A percentile compares a stretch with the other conserved stretches of the same genome.
phyloP scores from a whole-genome alignment of 2,113 vertebrate species.

The Chinchilla lanigera region DNA sequence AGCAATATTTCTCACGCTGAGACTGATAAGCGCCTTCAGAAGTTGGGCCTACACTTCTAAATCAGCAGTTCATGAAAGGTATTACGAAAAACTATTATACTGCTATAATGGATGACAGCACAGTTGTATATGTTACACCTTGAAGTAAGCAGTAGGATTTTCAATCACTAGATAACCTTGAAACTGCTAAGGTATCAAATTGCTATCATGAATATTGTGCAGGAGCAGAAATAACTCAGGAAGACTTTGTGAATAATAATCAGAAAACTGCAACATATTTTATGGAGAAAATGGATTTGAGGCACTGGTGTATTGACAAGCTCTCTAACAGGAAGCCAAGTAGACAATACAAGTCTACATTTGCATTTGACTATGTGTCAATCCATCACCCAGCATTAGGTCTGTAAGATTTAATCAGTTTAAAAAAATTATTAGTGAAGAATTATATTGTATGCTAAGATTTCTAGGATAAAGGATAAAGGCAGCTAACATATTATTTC shows the following conservation, averaged over 20 bases:
- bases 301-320: constrained; percentile 77
- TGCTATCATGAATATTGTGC: constrained; percentile 91
- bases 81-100: constrained; percentile 89
- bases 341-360: constrained; percentile 77
- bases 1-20: constrained; percentile 60
- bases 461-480: constrained; percentile 39
- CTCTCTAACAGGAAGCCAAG: constrained; percentile 77
- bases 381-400: constrained; percentile 69
- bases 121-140: constrained; percentile 89
- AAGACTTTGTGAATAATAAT: constrained; percentile 90
- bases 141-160: constrained; percentile 90
- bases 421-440: constrained; percentile 54
- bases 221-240: constrained; percentile 89
- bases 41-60: constrained; percentile 87
- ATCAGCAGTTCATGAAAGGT: constrained; percentile 90
- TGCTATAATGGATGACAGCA: constrained; percentile 88
- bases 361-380: constrained; percentile 81
- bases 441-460: constrained; percentile 18
- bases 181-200: constrained; percentile 91
- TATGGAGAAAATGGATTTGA: constrained; percentile 77
- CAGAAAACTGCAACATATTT: constrained; percentile 83
- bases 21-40: constrained; percentile 86
- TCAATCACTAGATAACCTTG: constrained; percentile 93
- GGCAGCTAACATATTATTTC: background rate
- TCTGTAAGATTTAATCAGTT: constrained; percentile 73